Conservation (phyloP, 1,140 invertebrate genomes). For the Heliconius melpomene region DNA sequence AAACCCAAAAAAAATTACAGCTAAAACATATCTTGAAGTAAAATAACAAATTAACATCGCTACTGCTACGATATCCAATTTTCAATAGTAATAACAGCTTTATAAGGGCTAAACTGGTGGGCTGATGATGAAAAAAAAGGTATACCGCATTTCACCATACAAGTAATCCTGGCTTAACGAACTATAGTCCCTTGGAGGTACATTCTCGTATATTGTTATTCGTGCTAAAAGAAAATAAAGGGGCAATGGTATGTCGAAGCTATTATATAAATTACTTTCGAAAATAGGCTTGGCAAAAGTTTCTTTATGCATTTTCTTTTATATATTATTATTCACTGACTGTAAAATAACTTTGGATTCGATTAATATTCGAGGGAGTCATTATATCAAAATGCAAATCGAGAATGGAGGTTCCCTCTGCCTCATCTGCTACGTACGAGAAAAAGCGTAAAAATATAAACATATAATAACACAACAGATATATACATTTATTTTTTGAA, state of each 20-base stretch:
- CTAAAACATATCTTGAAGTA: background rate
- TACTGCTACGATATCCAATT: background rate
- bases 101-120: conserved; percentile 1
- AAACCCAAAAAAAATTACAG: background rate
- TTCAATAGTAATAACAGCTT: background rate
- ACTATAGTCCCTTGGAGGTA: background rate
- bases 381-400: background rate
- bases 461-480: background rate
- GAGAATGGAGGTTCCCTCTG: too few relatives aligned
- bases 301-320: too few relatives aligned
- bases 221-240: conserved; percentile 2
- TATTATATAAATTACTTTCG: conserved; percentile 10
- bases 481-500: background rate
- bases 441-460: too few relatives aligned
- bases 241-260: background rate
- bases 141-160: conserved; percentile 1
- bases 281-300: background rate
- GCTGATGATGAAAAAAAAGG: background rate
- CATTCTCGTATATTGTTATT: background rate
- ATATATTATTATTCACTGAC: too few relatives aligned
- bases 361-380: background rate
- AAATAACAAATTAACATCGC: background rate
- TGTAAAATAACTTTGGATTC: background rate
- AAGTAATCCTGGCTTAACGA: background rate
- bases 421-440: too few relatives aligned